Evolutionary conservation across 2,888 invertebrate genomes (phyloP).

Genomic region (Andricus quercusramuli): DNA sequence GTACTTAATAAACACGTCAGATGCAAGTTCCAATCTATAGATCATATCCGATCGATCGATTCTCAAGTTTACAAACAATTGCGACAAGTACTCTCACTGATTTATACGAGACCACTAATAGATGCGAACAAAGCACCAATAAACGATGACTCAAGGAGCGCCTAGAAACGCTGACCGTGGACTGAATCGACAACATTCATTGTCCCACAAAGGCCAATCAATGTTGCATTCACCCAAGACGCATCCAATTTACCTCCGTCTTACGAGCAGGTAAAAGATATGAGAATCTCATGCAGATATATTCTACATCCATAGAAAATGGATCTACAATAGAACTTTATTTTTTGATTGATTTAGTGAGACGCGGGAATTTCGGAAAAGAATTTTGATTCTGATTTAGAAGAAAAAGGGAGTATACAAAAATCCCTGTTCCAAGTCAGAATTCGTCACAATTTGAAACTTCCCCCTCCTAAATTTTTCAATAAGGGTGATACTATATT

Average conservation of each 20-base stretch:
- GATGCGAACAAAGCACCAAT: conserved; percentile 25
- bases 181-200: conserved; percentile 32
- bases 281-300: neutral
- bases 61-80: conserved; percentile 30
- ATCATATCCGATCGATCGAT: neutral
- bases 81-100: conserved; percentile 3
- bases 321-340: too few relatives aligned
- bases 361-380: too few relatives aligned
- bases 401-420: too few relatives aligned
- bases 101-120: conserved; percentile 22
- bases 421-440: too few relatives aligned
- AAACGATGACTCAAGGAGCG: conserved; percentile 20
- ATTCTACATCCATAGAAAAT: too few relatives aligned
- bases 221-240: conserved; percentile 21
- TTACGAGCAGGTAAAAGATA: neutral
- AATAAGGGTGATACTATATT: too few relatives aligned
- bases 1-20: neutral
- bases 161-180: conserved; percentile 34
- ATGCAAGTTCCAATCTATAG: neutral
- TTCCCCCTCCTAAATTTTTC: too few relatives aligned
- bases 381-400: too few relatives aligned
- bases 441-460: too few relatives aligned
- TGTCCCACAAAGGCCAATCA: conserved; percentile 36
- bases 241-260: conserved; percentile 11
- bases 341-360: too few relatives aligned